Evolutionary conservation across 2,113 vertebrate species (phyloP), one percentile per base, ranked within the genome.

Genomic region (Coregonus clupeaformis): DNA sequence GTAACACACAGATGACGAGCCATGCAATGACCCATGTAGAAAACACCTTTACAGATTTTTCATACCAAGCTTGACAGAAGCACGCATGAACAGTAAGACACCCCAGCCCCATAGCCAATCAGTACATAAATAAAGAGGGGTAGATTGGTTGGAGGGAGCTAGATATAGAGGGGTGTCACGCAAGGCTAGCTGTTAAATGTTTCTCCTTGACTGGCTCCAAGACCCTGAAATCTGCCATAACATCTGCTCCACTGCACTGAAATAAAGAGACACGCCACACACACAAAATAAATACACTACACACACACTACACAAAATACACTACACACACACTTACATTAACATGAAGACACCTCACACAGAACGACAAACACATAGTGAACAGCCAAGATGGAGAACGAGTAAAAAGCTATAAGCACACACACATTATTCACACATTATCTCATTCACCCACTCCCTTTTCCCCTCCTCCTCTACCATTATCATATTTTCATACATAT

Each of bases 131-230:
- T 63, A 67, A 62, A 60, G 52, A 29, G 24, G 20, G 2, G 16
- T 12, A 36, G 70, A 20, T 27, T 57, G 47, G 25, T 16, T 16
- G 25, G 32, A 18, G 68, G 52, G 47, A 0, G 14, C n/a, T 60
- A 74, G 49, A 18, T 14, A 12, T 24, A 30, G 22, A 20, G 18
- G 68, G 24, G 49, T 27, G 68, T 30, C 49, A 74, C 18, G 25
- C 68, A 59, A 79, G 24, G 14, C 66, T 70, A 79, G 73, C 83
- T 74, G 81, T 84, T 82, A 88, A 84, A 86, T 88, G 78, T 88
- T 85, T 89, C 84, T 83, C 72, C 88, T 86, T 82, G 82, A 87
- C 79, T 85, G 77, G 75, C 77, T 52, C n/a, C n/a, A 24, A 83
- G 79, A 83, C 80, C 84, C 80, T 74, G 72, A 71, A 72, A 79